Conservation (phyloP, 2,797 vertebrate species). For the Gymnoscopelus braueri region DNA sequence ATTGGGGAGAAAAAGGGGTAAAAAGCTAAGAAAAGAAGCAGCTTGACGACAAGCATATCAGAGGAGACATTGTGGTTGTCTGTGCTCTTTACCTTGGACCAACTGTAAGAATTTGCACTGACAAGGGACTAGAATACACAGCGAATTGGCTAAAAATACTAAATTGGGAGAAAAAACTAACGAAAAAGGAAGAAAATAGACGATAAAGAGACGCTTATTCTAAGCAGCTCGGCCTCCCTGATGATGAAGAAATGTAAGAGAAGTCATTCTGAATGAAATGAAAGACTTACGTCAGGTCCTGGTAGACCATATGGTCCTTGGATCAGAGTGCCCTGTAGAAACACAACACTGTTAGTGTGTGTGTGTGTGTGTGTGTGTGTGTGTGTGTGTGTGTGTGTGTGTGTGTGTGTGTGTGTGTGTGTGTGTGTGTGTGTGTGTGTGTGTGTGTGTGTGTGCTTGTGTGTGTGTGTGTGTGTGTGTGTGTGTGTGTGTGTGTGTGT, state of each 20-base stretch:
- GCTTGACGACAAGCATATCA: no score
- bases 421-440: conserved; percentile 20
- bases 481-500: conserved; percentile 5
- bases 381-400: conserved; percentile 1
- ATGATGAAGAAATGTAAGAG: neutral
- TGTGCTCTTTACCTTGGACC: no score
- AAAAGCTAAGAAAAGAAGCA: no score
- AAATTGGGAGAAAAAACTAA: no score
- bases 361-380: conserved; percentile 1
- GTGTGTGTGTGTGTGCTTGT: conserved; percentile 13
- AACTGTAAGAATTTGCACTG: no score
- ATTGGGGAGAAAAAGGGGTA: no score
- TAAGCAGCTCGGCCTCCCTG: no score
- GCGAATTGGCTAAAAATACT: no score
- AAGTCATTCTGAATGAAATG: neutral
- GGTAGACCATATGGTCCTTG: conserved; percentile 74
- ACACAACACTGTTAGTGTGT: conserved; percentile 11
- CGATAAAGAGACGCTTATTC: no score
- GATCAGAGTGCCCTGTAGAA: conserved; percentile 73
- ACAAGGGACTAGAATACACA: no score
- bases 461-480: conserved; percentile 1
- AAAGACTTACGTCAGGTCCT: conserved; percentile 72
- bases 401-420: conserved; percentile 18
- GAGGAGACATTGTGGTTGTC: no score
- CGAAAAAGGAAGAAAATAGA: no score